Percentiles rank a stretch among this genome's conserved stretches.
Conservation (phyloP, 2,797 vertebrate species). For the Bufotes viridis region DNA sequence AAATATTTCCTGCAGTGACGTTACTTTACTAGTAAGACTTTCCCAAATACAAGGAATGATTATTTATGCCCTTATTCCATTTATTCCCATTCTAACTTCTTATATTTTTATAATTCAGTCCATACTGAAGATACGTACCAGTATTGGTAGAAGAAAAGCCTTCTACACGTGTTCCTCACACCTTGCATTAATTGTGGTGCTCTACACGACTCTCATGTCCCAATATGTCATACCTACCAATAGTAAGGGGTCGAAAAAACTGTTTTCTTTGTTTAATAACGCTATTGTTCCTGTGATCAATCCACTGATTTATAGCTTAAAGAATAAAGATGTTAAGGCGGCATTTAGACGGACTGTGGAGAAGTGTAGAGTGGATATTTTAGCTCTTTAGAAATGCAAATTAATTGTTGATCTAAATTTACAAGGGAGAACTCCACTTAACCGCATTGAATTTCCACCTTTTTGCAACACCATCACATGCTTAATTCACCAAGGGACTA, state of each 20-base stretch:
- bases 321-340: constrained; percentile 20
- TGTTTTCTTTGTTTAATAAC: not conserved
- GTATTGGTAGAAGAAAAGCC: constrained; percentile 7
- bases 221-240: not conserved
- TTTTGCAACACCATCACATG: too few relatives aligned
- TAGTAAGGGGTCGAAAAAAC: not conserved
- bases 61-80: not conserved
- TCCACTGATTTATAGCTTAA: not conserved
- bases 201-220: not conserved
- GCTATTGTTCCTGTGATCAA: not conserved
- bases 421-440: too few relatives aligned
- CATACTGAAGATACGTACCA: constrained; percentile 13
- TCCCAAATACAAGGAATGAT: not conserved
- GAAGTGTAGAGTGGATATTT: not conserved
- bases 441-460: too few relatives aligned
- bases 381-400: too few relatives aligned
- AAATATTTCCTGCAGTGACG: not conserved
- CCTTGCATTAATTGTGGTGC: not conserved
- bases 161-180: constrained; percentile 41
- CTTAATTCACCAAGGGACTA: too few relatives aligned
- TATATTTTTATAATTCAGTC: constrained; percentile 9
- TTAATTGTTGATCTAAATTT: too few relatives aligned
- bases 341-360: not conserved
- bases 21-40: not conserved
- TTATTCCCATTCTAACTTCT: not conserved